These are phyloP conservation scores for Halocynthia aurantium DNA, from an alignment of 23 tunicate species.

Conservation along the genomic window DNA sequence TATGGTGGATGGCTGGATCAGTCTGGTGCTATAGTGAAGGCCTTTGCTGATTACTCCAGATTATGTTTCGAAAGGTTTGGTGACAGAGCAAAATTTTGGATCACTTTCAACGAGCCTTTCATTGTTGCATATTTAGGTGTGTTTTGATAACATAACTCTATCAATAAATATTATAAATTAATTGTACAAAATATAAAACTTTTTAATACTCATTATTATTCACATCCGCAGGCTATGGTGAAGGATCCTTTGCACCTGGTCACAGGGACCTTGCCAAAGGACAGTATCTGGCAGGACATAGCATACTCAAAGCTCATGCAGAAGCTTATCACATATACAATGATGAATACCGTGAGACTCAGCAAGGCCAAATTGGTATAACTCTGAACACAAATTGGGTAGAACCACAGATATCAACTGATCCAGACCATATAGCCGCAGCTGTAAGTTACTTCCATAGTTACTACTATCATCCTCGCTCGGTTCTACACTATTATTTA, in stretches of 20 bases:
- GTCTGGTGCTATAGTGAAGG: slow-evolving; percentile 39
- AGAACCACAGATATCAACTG: slow-evolving; percentile 38
- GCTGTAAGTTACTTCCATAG: slow-evolving; percentile 45
- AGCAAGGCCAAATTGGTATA: slow-evolving; percentile 85
- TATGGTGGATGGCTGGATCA: slow-evolving; percentile 93
- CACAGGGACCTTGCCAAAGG: slow-evolving; percentile 51
- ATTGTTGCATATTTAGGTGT: slow-evolving; percentile 82
- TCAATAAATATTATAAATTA: too few relatives aligned
- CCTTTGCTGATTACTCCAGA: slow-evolving; percentile 78
- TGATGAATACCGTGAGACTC: slow-evolving; percentile 57
- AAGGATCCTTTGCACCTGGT: slow-evolving; percentile 80
- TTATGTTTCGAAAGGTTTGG: slow-evolving; percentile 79
- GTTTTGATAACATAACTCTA: neutral
- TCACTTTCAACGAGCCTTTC: slow-evolving; percentile 95
- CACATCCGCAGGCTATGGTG: slow-evolving; percentile 65
- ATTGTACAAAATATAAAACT: too few relatives aligned
- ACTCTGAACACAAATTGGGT: slow-evolving; percentile 93
- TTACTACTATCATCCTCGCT: neutral
- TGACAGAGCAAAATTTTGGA: slow-evolving; percentile 95
- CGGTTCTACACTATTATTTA: neutral
- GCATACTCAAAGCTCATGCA: slow-evolving; percentile 86
- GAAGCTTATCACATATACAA: slow-evolving; percentile 75
- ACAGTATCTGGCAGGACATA: slow-evolving; percentile 88
- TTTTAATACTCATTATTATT: too few relatives aligned
- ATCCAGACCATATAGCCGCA: slow-evolving; percentile 82